phyloP scores from a whole-genome alignment of 2,888 invertebrate species.

The Dicranocentrus wangi region DNA sequence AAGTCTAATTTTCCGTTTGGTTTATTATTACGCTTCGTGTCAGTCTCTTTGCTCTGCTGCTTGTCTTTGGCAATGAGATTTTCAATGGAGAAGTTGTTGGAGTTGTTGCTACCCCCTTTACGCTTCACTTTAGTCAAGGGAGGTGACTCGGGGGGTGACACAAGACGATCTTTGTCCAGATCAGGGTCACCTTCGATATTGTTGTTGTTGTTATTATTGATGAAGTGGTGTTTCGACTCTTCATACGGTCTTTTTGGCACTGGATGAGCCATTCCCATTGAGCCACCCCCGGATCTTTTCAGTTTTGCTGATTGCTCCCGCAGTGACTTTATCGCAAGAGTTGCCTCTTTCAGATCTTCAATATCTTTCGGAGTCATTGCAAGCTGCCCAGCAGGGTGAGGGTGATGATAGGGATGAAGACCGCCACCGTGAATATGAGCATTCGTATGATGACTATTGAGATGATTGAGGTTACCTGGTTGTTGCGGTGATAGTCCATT shows the following conservation, averaged over 20 bases:
- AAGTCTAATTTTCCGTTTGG: slow-evolving; percentile 27
- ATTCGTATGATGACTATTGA: slow-evolving; percentile 49
- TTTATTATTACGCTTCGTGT: slow-evolving; percentile 25
- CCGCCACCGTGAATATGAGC: slow-evolving; percentile 44
- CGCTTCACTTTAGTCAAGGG: slow-evolving; percentile 58
- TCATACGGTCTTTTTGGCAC: slow-evolving; percentile 44
- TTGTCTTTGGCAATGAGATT: slow-evolving; percentile 73
- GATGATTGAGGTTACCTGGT: slow-evolving; percentile 44
- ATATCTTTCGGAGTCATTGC: slow-evolving; percentile 69
- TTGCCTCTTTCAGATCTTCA: slow-evolving; percentile 67
- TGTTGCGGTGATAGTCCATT: slow-evolving; percentile 47
- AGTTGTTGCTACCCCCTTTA: slow-evolving; percentile 69
- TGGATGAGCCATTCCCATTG: slow-evolving; percentile 36
- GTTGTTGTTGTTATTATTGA: slow-evolving; percentile 54
- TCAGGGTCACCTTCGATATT: slow-evolving; percentile 6
- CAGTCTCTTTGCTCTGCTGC: slow-evolving; percentile 42
- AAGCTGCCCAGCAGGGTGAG: slow-evolving; percentile 47
- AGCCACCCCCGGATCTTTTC: slow-evolving; percentile 45
- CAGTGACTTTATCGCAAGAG: slow-evolving; percentile 64
- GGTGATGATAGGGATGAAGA: slow-evolving; percentile 47
- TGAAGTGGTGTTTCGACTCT: slow-evolving; percentile 27
- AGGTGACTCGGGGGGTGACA: slow-evolving; percentile 47
- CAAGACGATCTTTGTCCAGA: slow-evolving; percentile 37
- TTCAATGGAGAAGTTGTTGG: slow-evolving; percentile 73
- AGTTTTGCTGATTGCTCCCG: slow-evolving; percentile 69